These are phyloP conservation scores for Columba livia DNA, from an alignment of 2,113 vertebrate species.

Conservation along the genomic window DNA sequence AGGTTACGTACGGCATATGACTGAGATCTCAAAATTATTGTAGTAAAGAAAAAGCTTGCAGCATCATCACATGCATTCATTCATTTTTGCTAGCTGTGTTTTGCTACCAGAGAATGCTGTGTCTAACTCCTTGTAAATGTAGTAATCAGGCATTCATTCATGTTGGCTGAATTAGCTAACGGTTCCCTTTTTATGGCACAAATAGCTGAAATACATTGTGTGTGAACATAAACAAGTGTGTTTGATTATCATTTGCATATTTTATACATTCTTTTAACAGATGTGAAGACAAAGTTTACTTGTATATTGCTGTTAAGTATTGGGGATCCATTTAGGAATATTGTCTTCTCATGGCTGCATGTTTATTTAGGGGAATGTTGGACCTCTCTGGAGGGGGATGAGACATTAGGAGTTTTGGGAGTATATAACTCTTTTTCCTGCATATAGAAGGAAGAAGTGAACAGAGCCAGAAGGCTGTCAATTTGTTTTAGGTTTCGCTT, in stretches of 20 bases:
- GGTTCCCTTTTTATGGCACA: background rate
- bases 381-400: background rate
- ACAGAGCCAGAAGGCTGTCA: background rate
- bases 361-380: background rate
- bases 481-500: background rate
- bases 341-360: background rate
- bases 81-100: constrained; percentile 35
- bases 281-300: constrained; percentile 26
- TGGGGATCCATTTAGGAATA: background rate
- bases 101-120: background rate
- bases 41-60: constrained; percentile 23
- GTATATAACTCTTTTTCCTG: background rate
- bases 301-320: background rate
- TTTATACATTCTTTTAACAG: constrained; percentile 24
- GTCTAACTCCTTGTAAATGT: constrained; percentile 25
- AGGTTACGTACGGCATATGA: constrained; percentile 16
- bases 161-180: constrained; percentile 2
- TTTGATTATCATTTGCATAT: constrained; percentile 61
- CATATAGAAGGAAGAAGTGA: background rate
- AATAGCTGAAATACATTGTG: constrained; percentile 21
- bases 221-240: constrained; percentile 48
- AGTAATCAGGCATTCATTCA: constrained; percentile 46
- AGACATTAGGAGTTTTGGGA: background rate
- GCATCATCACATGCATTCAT: constrained; percentile 29
- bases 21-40: background rate